These are phyloP conservation scores for Drosophila neutralis DNA, from an alignment of 2,888 invertebrate genomes.

Conservation along the genomic window DNA sequence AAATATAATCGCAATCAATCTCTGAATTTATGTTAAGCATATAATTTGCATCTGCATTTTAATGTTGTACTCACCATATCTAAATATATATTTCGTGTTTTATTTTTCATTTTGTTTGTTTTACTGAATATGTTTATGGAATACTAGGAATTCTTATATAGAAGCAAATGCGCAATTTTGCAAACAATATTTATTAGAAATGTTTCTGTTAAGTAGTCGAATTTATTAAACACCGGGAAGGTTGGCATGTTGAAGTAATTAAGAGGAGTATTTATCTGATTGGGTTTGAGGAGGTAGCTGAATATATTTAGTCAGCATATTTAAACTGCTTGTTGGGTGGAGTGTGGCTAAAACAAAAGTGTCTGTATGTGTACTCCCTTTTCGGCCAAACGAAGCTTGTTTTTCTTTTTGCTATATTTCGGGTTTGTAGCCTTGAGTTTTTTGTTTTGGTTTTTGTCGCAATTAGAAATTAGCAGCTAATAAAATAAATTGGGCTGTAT, in stretches of 20 bases:
- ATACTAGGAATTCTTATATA: not conserved
- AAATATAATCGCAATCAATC: not conserved
- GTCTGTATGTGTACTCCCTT: not conserved
- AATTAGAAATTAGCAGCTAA: constrained; percentile 26
- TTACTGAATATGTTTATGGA: constrained; percentile 20
- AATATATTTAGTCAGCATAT: not conserved
- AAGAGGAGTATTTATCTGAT: not conserved
- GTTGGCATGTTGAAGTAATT: not conserved
- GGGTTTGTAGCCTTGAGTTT: constrained; percentile 8
- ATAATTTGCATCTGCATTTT: not conserved
- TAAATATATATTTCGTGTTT: not conserved
- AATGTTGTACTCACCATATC: not conserved
- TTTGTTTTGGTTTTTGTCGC: constrained; percentile 32
- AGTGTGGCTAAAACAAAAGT: not conserved
- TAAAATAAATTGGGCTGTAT: not conserved
- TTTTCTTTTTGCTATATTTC: not conserved
- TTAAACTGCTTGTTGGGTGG: not conserved
- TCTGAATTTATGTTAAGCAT: not conserved
- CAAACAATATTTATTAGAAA: not conserved
- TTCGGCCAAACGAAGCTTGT: not conserved
- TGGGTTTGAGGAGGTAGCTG: not conserved
- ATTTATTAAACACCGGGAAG: not conserved
- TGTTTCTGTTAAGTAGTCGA: not conserved
- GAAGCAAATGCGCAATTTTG: constrained; percentile 3
- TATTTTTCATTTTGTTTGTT: constrained; percentile 8